Evolutionary conservation across 2,113 vertebrate species (phyloP).

Genomic region (Nyctibius bracteatus): DNA sequence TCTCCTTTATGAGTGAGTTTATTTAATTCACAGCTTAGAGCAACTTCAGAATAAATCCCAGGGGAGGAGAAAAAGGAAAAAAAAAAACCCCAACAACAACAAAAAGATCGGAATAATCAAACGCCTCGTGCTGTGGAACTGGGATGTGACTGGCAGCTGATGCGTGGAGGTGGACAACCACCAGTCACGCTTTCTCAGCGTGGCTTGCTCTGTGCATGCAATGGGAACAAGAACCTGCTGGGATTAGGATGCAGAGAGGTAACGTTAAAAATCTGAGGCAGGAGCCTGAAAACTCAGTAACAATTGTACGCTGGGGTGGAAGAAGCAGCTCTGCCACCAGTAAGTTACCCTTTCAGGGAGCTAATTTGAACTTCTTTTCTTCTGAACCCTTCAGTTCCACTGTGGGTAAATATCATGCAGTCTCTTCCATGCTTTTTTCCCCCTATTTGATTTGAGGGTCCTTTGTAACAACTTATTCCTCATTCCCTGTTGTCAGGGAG

Average conservation of each 20-base stretch:
- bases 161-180: not conserved
- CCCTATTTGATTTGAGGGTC: not conserved
- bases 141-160: not conserved
- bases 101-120: not conserved
- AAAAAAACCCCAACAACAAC: not conserved
- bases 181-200: not conserved
- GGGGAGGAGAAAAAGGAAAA: not conserved
- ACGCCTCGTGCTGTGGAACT: not conserved
- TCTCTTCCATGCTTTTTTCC: not conserved
- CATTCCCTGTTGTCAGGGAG: not conserved
- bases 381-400: not conserved
- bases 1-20: not conserved
- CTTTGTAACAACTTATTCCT: not conserved
- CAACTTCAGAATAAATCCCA: not conserved
- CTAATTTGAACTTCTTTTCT: not conserved
- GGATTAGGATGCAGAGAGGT: not conserved
- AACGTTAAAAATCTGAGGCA: not conserved
- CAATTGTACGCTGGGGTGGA: not conserved
- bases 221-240: not conserved
- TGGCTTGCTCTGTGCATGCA: not conserved
- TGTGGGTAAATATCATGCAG: not conserved
- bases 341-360: not conserved
- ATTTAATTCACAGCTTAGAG: not conserved
- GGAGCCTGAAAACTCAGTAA: not conserved
- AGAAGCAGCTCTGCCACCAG: not conserved